A percentile compares a stretch with the other conserved stretches of the same genome.
Evolutionary conservation across 2,113 vertebrate genomes (phyloP).

Genomic region (Gymnocephalus cernua): DNA sequence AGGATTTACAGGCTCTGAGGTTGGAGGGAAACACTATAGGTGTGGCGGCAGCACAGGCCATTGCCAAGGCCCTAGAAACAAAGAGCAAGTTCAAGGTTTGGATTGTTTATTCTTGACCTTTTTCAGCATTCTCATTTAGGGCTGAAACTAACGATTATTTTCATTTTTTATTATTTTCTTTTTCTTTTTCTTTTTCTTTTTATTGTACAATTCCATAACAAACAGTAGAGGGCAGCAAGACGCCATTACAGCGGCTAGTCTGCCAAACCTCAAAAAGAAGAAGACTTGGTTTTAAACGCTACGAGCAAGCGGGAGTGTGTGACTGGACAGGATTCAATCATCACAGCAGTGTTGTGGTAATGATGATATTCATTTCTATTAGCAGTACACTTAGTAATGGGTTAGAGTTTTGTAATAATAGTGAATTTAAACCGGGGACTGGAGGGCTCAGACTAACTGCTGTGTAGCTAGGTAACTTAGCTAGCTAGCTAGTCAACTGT

Average conservation of each 20-base stretch:
- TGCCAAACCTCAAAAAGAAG: too few species aligned
- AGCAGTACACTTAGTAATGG: fast-evolving
- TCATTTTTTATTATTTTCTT: too few species aligned
- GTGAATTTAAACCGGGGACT: background rate
- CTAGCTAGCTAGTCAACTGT: background rate
- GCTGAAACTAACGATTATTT: too few species aligned
- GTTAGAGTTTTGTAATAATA: background rate
- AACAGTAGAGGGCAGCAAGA: too few species aligned
- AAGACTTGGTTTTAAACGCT: conserved; percentile 69
- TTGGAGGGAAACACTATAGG: conserved; percentile 97
- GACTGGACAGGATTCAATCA: conserved; percentile 7
- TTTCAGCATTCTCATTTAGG: background rate
- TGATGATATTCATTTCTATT: background rate
- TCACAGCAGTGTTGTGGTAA: conserved; percentile 48
- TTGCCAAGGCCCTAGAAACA: conserved; percentile 93
- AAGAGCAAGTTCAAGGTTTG: conserved; percentile 92
- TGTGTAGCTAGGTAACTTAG: background rate
- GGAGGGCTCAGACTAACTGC: background rate
- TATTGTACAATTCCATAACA: too few species aligned
- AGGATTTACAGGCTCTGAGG: conserved; percentile 90
- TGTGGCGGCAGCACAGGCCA: conserved; percentile 93
- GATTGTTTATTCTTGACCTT: background rate
- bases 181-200: too few species aligned
- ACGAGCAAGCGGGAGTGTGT: conserved; percentile 75
- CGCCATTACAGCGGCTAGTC: too few species aligned